Base-by-base conservation (phyloP, 2,888 invertebrate species). In the Patella depressa region DNA sequence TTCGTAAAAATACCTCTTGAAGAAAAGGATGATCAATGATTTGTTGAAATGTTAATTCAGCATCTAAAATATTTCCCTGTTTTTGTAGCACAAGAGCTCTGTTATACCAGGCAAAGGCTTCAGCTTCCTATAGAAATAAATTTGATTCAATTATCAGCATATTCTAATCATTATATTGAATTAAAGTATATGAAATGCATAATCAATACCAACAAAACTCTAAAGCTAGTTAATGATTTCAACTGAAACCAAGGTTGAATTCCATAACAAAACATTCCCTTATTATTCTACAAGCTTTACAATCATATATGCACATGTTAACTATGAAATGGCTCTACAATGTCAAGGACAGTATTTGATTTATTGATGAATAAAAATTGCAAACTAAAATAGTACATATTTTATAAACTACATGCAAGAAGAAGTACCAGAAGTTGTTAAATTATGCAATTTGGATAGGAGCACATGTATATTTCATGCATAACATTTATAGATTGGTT, bases 71-170 rank as follows among this genome's bases (percentile, higher is more conserved):
- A 82, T 95, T 93, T 14, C 94, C 94, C 86, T 94, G 94, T 85
- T 94, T 93, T 88, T 95, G 94, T 57, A 95, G 92, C 74, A 94
- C 93, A 72, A 97, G 93, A 12, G 96, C 96, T 91, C 95, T 94
- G 79, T 95, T 95, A 90, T 97, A 97, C 85, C 95, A 94, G 75
- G 95, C 94, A 73, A 96, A 93, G 0, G 96, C 96, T 83, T 96
- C 95, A 90, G 96, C 95, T 92, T 97, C 97, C 94, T 95, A 88
- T 0, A 90, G 88, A 77, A 72, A 83, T 80, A 78, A 3, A 24
- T 24, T n/a, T 73, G 73, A 74, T 53, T 45, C 12, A 45, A 70
- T 17, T 19, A 29, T 24, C 79, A 24, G 29, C 7, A 45, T 45
- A 45, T 45, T 45, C 7, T 45, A 9, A 45, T 45, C 45, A 45